Conservation (phyloP, 2,888 invertebrate genomes). For the Plusia festucae region DNA sequence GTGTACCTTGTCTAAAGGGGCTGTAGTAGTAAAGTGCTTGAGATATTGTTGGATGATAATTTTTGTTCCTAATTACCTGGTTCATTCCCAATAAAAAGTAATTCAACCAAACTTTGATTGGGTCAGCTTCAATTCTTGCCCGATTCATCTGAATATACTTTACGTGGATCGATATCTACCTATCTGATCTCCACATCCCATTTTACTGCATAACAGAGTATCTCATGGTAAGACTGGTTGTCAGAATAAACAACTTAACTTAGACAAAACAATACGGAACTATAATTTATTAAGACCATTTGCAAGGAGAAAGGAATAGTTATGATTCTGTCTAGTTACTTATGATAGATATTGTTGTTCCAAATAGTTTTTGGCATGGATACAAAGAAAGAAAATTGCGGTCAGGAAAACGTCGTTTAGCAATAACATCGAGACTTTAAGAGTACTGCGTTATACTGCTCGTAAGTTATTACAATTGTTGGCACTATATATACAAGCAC, state of each 20-base stretch:
- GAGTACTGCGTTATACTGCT: neutral
- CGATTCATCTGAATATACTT: too few species aligned
- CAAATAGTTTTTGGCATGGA: constrained; percentile 1
- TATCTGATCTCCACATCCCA: too few species aligned
- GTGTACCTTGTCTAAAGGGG: too few species aligned
- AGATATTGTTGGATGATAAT: too few species aligned
- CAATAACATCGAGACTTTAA: neutral
- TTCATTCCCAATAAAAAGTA: neutral
- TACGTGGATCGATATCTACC: too few species aligned
- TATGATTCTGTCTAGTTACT: neutral
- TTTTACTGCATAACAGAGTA: too few species aligned
- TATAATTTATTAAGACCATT: neutral
- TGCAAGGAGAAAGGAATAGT: neutral
- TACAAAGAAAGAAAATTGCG: constrained; percentile 4
- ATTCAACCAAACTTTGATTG: too few species aligned
- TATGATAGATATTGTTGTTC: neutral
- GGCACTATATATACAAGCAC: neutral
- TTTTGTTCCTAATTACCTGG: neutral
- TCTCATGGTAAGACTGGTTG: too few species aligned
- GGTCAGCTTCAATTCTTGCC: too few species aligned
- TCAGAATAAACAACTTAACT: too few species aligned
- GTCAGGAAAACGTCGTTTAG: constrained; percentile 1
- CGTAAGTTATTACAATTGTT: too few species aligned
- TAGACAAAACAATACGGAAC: neutral
- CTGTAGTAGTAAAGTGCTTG: too few species aligned